These are phyloP conservation scores for Catharus ustulatus DNA, from an alignment of 2,797 vertebrate genomes.

Conservation along the genomic window DNA sequence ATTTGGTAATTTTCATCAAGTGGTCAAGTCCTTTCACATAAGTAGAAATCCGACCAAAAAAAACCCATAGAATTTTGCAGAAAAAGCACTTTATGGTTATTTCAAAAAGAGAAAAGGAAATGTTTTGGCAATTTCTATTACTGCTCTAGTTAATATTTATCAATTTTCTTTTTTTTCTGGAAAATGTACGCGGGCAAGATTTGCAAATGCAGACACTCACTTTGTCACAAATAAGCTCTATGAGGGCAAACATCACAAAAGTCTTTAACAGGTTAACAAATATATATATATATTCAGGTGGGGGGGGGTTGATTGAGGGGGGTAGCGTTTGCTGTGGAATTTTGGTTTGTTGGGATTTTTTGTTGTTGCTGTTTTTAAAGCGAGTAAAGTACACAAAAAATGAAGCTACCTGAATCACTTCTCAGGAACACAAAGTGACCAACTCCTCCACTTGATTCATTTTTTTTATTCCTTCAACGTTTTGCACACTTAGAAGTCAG, in stretches of 20 bases:
- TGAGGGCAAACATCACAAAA: neutral
- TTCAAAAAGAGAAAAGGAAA: neutral
- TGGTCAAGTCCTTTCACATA: neutral
- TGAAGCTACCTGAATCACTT: neutral
- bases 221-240: neutral
- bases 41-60: neutral
- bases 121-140: neutral
- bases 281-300: too few relatives aligned
- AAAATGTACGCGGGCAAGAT: neutral
- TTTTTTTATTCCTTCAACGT: neutral
- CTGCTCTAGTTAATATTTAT: neutral
- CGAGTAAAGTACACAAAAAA: neutral
- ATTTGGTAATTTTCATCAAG: neutral
- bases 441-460: neutral
- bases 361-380: neutral
- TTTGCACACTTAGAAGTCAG: neutral
- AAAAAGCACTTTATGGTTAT: neutral
- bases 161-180: neutral
- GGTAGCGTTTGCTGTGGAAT: too few relatives aligned
- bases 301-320: fast-evolving
- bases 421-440: neutral
- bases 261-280: fast-evolving
- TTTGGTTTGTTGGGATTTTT: neutral
- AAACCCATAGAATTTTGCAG: neutral
- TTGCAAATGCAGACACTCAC: neutral